Evolutionary conservation across 2,113 vertebrate species (phyloP).

Genomic region (Ceratotherium simum): DNA sequence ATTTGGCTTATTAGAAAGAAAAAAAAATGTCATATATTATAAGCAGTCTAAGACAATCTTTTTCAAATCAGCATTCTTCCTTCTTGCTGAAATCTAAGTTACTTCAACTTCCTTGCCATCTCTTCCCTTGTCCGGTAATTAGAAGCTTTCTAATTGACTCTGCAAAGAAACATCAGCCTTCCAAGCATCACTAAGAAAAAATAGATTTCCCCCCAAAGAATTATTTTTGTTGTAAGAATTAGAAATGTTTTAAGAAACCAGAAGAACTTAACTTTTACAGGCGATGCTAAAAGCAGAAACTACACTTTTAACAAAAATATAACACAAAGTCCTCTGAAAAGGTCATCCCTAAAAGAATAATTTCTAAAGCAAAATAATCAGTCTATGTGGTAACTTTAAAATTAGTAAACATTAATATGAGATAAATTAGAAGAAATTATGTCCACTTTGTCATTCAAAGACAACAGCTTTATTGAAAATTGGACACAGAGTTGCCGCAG

Average conservation of each 20-base stretch:
- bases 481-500: not conserved
- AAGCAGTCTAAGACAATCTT: not conserved
- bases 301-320: not conserved
- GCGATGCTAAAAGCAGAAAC: not conserved
- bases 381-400: not conserved
- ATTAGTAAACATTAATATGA: not conserved
- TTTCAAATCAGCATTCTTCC: not conserved
- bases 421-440: not conserved
- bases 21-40: not conserved
- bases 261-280: not conserved
- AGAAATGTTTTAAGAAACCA: not conserved
- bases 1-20: not conserved
- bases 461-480: not conserved
- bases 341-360: not conserved
- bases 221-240: not conserved
- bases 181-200: not conserved
- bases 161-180: not conserved
- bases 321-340: not conserved
- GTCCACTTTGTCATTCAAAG: not conserved
- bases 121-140: not conserved
- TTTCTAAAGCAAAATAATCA: not conserved
- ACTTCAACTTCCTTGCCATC: not conserved
- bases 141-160: not conserved
- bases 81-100: not conserved
- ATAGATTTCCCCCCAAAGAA: too few relatives aligned